Conservation (phyloP, 2,888 invertebrate genomes). For the Drosophila quinaria region DNA sequence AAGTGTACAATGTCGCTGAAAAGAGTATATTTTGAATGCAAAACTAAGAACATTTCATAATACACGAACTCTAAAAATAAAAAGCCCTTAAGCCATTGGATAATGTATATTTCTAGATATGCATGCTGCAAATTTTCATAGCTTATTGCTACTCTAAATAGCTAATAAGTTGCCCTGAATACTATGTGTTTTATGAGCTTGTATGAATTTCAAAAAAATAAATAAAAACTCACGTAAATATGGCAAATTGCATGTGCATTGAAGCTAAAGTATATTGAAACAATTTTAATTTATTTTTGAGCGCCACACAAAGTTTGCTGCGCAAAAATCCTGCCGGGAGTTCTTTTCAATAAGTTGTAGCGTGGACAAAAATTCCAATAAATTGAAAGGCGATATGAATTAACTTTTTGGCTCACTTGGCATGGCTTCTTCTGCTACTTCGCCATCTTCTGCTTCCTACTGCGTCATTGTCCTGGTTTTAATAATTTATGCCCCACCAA, state of each 20-base stretch:
- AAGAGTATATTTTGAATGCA: background rate
- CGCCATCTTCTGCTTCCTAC: conserved; percentile 23
- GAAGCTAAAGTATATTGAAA: conserved; percentile 50
- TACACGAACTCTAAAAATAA: background rate
- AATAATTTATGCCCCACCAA: conserved; percentile 72
- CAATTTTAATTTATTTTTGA: conserved; percentile 72
- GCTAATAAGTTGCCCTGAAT: background rate
- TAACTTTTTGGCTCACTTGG: conserved; percentile 67
- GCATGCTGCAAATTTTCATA: background rate
- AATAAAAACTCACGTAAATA: conserved; percentile 25
- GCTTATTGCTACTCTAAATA: background rate
- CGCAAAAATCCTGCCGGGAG: conserved; percentile 23
- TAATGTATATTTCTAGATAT: background rate
- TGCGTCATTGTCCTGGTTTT: conserved; percentile 66
- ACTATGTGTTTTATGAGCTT: background rate
- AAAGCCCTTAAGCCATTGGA: background rate
- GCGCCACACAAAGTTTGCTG: conserved; percentile 37
- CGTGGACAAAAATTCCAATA: conserved; percentile 65
- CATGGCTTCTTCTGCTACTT: conserved; percentile 1
- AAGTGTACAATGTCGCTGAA: background rate
- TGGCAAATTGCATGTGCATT: conserved; percentile 30
- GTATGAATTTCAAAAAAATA: conserved; percentile 1
- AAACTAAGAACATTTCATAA: background rate
- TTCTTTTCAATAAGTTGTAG: conserved; percentile 54
- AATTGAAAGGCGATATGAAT: conserved; percentile 79